Evolutionary conservation across 1,140 invertebrate species (phyloP), one percentile per base, ranked within the genome.

Genomic region (Pseudomyrmex dendroicus): DNA sequence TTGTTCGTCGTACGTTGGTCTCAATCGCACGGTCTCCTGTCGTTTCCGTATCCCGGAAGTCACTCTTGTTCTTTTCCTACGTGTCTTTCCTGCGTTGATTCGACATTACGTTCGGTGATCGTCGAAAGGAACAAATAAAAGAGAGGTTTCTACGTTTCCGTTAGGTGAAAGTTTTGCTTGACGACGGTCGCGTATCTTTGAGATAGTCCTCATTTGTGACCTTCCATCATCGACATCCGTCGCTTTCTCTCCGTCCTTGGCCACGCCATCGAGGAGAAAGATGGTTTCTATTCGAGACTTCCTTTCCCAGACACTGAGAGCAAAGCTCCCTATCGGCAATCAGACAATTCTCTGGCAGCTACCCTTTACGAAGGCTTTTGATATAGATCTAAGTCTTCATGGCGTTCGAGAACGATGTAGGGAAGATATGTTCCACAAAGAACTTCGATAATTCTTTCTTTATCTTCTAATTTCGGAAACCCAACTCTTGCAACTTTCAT

Each of bases 111-210:
- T 68, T 82, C 56, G 35, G 46, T 62, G 61, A 25, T 17, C 64
- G 25, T 52, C 57, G 15, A 73, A 73, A 56, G 76, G 56, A 87
- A 25, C 70, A 80, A 87, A 85, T 88, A 82, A 87, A 88, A 86
- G 74, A 35, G 35, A 35, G 74, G 57, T 54, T 77, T 85, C 76
- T 54, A 88, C 85, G 62, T 85, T 87, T 84, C 77, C 73, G 59
- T 15, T 74, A 82, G 70, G 85, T 88, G 73, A 61, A 67, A 73
- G 48, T 72, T 72, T 22, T n/a, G 50, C 48, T 46, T 46, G 62
- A 15, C 54, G 50, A 80, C 10, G 8, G 8, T 67, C 57, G 67
- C 2, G 44, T 85, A 64, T 52, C 77, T 76, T 83, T 35, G 57
- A 73, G 35, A 17, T 50, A 63, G 15, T 67, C 22, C 52, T 77